Base-by-base conservation (phyloP, 2,113 vertebrate genomes). In the Ursus arctos region DNA sequence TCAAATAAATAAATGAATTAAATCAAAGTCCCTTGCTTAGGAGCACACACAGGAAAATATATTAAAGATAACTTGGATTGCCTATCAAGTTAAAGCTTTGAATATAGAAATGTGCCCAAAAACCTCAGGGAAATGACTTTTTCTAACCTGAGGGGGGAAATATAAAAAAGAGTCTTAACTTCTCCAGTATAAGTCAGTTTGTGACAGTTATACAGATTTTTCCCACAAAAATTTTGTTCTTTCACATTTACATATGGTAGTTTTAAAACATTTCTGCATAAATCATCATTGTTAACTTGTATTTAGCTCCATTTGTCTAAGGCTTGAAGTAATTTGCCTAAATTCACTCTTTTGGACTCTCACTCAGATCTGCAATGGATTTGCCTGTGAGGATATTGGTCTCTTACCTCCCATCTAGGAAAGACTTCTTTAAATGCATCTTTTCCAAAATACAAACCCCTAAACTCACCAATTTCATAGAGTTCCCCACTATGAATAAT, bases 341-440 rank as follows among this genome's bases (percentile, higher is more conserved):
- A 36, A 24, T 59, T 88, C 55, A 47, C 47, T 86, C 43, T 71
- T 83, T 40, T 59, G 74, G 24, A 79, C 36, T 91, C 16, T 79
- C 40, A 71, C 82, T 84, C n/a, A 71, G 36, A 24, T 90, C n/a
- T 51, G 31, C 67, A 94, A 28, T 80, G 26, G 49, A 65, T 88
- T 40, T 87, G 94, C 72, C 40, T 77, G 74, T 83, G 55, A 74
- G 31, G 12, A 88, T 88, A 86, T 87, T 90, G n/a, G 22, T 96
- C 28, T 90, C 47, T 88, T 59, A 90, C 26, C 33, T 83, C 31
- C 65, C 36, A 69, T 74, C 57, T 65, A 31, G 47, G 40, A 84
- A 47, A 67, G n/a, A 77, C 49, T 89, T 86, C 36, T 59, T 76
- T 94, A 69, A 86, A 61, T 84, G 71, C 21, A 77, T 33, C 12